Base-by-base conservation (phyloP, 1,140 invertebrate genomes). In the Parasteatoda tepidariorum region DNA sequence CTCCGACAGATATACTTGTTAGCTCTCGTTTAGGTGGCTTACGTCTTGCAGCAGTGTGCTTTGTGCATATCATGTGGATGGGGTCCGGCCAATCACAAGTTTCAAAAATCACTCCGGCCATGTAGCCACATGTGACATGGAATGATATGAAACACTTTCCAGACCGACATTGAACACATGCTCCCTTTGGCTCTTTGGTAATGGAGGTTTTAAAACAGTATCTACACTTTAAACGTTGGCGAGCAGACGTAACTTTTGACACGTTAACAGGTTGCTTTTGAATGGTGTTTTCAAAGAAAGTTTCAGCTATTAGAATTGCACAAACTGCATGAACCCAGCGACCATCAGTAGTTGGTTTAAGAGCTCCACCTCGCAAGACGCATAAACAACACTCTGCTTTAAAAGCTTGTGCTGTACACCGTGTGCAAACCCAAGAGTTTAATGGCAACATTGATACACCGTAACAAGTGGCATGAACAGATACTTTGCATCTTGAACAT, bases 271-370 rank as follows among this genome's bases (percentile, higher is more conserved):
- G 88, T 85, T 90, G 89, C 78, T 90, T 91, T 22, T 88, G 13
- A 28, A 79, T n/a, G 22, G 71, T 61, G 38, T 87, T 83, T 64
- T 85, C 86, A 78, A 88, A 89, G 61, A 57, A 85, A 24, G 88
- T 86, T 38, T 90, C 91, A 3, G 89, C 89, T 48, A 91, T 86
- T 7, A 91, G 79, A 26, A 92, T 87, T 22, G 91, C 89, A 85
- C 92, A 92, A 2, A 91, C 82, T 28, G 92, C 87, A 64, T 92
- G 92, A 24, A 90, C 90, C 91, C 91, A 92, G 90, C 24, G 89
- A 89, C 91, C 91, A 91, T 92, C 90, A 48, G 89, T 91, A 9
- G 92, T 92, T 26, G 89, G 87, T 86, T 93, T 93, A 31, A 93
- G 86, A 7, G 93, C 92, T 41, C 93, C 93, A 26, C 92, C 92